Percentiles rank a stretch among this genome's conserved stretches.
Conservation (phyloP, 2,797 vertebrate species). For the Syngnathus rostellatus region DNA sequence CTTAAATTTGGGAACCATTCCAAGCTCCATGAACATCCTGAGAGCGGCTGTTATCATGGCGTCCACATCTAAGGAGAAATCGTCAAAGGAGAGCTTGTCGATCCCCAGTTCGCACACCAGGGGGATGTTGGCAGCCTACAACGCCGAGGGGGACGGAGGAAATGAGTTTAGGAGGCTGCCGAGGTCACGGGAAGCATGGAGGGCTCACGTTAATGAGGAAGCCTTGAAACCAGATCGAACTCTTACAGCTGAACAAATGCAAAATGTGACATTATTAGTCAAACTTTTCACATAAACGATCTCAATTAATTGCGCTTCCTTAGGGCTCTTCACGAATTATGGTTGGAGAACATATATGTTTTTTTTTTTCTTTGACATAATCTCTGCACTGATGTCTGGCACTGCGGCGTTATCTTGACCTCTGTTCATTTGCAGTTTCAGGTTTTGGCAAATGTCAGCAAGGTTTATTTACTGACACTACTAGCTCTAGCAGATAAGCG, state of each 20-base stretch:
- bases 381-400: slow-evolving; percentile 30
- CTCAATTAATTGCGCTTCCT: slow-evolving; percentile 24
- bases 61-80: slow-evolving; percentile 94
- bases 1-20: slow-evolving; percentile 98
- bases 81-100: slow-evolving; percentile 91
- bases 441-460: slow-evolving; percentile 45
- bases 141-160: slow-evolving; percentile 12
- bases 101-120: slow-evolving; percentile 94
- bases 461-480: slow-evolving; percentile 47
- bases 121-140: slow-evolving; percentile 90
- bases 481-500: slow-evolving; percentile 44
- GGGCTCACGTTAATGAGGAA: slow-evolving; percentile 61
- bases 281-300: slow-evolving; percentile 27
- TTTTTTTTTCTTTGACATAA: background rate
- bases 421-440: slow-evolving; percentile 32
- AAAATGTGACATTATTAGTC: slow-evolving; percentile 21
- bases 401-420: slow-evolving; percentile 23
- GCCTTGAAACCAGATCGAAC: slow-evolving; percentile 34
- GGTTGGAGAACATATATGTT: slow-evolving; percentile 5
- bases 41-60: slow-evolving; percentile 96
- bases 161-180: slow-evolving; percentile 20
- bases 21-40: slow-evolving; percentile 98
- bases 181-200: slow-evolving; percentile 40
- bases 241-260: slow-evolving; percentile 29
- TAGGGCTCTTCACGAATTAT: too few relatives aligned